phyloP scores from a whole-genome alignment of 2,888 invertebrate species.

The Oscheius myriophilus region DNA sequence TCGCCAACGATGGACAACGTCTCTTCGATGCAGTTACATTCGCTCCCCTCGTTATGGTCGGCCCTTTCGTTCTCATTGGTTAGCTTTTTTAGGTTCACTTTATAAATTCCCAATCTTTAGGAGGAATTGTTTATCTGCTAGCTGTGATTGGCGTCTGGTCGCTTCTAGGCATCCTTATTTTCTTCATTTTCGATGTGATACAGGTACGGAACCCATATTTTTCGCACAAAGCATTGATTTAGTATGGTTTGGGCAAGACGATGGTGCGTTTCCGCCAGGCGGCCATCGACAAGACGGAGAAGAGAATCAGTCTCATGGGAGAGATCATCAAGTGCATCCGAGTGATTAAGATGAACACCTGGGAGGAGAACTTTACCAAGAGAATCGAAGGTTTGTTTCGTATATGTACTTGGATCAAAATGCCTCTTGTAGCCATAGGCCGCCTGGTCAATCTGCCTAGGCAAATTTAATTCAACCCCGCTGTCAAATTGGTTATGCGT shows the following conservation, averaged over 20 bases:
- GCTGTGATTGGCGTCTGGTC: constrained; percentile 72
- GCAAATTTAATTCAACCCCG: no score
- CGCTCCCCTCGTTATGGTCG: constrained; percentile 71
- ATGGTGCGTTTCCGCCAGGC: constrained; percentile 65
- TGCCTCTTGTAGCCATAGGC: no score
- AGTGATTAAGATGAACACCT: constrained; percentile 78
- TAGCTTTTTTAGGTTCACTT: constrained; percentile 5
- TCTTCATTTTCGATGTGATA: constrained; percentile 71
- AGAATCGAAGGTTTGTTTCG: constrained; percentile 70
- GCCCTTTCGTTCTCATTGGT: constrained; percentile 71
- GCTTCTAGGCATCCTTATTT: constrained; percentile 71
- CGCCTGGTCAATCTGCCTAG: no score
- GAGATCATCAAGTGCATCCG: constrained; percentile 77
- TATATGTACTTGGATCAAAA: no score
- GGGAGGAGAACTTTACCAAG: constrained; percentile 77
- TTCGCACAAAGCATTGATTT: constrained; percentile 22
- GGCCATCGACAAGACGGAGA: constrained; percentile 68
- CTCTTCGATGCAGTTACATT: constrained; percentile 72
- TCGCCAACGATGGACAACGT: constrained; percentile 73
- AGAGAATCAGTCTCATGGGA: constrained; percentile 72
- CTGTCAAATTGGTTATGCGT: no score
- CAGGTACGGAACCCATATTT: constrained; percentile 64
- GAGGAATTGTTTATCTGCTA: constrained; percentile 70
- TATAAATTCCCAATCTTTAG: background rate
- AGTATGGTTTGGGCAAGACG: constrained; percentile 66